Percentiles rank a stretch among this genome's conserved stretches.
These are phyloP conservation scores for Coleophora deauratella DNA, from an alignment of 2,888 invertebrate genomes.

Conservation along the genomic window DNA sequence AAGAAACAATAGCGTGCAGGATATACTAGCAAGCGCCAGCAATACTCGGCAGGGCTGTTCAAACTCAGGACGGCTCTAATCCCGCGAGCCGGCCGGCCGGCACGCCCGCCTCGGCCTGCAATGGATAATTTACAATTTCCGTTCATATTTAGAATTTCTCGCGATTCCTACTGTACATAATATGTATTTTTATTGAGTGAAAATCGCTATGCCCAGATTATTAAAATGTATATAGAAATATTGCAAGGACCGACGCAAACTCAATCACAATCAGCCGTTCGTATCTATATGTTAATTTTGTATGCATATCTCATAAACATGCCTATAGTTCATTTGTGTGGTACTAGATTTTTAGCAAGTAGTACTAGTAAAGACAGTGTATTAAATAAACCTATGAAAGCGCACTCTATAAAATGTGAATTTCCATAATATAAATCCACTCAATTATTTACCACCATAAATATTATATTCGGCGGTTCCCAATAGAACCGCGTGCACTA, in stretches of 20 bases:
- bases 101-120: constrained; percentile 49
- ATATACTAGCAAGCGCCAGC: constrained; percentile 22
- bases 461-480: constrained; percentile 1
- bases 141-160: constrained; percentile 40
- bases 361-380: too few species aligned
- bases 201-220: constrained; percentile 12
- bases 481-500: constrained; percentile 25
- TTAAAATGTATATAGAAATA: background rate
- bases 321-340: too few species aligned
- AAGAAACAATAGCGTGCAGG: constrained; percentile 43
- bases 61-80: constrained; percentile 53
- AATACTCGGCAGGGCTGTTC: constrained; percentile 32
- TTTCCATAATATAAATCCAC: too few species aligned
- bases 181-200: constrained; percentile 2
- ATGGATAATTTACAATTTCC: constrained; percentile 55
- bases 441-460: too few species aligned
- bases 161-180: constrained; percentile 17
- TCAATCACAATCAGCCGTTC: too few species aligned
- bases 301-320: too few species aligned
- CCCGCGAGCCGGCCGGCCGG: constrained; percentile 43
- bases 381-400: too few species aligned
- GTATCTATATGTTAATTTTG: too few species aligned
- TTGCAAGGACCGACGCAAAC: too few species aligned
- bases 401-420: background rate
- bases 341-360: too few species aligned